Evolutionary conservation across 2,888 invertebrate genomes (phyloP).

Genomic region (Lutraria lutraria): DNA sequence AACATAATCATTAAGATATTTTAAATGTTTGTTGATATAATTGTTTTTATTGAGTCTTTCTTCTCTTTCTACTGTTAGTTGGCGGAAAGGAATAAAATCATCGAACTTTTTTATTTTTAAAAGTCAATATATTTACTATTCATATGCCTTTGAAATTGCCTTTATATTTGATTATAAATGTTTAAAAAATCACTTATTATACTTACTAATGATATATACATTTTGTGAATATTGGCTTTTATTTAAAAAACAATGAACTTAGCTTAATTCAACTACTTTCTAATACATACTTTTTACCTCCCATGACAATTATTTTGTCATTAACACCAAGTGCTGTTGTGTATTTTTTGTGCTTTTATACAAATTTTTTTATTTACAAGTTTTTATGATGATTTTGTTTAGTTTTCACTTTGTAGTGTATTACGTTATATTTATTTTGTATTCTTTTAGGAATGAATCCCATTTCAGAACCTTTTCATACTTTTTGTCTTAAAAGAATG

Average conservation of each 20-base stretch:
- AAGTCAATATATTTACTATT: not conserved
- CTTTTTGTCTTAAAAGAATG: not conserved
- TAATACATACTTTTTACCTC: not conserved
- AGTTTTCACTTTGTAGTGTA: conserved; percentile 9
- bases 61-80: not conserved
- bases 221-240: no score
- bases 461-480: not conserved
- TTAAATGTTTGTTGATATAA: conserved; percentile 1
- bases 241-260: no score
- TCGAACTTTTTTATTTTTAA: not conserved
- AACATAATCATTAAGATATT: not conserved
- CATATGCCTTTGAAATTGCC: not conserved
- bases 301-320: not conserved
- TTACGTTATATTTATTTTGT: conserved; percentile 6
- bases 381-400: not conserved
- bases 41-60: not conserved
- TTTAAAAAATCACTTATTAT: not conserved
- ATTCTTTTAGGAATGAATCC: not conserved
- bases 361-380: conserved; percentile 16
- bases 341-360: conserved; percentile 15
- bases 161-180: not conserved
- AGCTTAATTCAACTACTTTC: no score
- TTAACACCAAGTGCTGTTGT: not conserved
- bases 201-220: not conserved
- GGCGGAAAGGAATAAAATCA: not conserved